Percentiles rank a stretch among this genome's conserved stretches.
Conservation (phyloP, 2,113 vertebrate species). For the Aplodontia rufa region DNA sequence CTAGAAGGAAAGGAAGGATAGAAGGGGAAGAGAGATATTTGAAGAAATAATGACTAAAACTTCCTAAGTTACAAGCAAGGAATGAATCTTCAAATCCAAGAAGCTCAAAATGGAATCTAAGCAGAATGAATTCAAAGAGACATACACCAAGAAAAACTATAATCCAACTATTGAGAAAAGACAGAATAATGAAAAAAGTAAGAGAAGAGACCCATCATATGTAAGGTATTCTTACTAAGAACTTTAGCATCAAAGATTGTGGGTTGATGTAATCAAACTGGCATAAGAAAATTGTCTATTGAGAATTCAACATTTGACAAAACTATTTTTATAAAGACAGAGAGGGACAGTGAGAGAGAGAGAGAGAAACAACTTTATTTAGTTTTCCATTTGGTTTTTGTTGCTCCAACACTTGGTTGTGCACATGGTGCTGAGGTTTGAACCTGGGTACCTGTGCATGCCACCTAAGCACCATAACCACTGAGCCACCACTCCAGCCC, state of each 20-base stretch:
- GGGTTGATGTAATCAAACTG: neutral
- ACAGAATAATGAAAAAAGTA: neutral
- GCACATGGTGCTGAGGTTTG: too few species aligned
- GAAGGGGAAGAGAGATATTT: neutral
- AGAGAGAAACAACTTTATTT: too few species aligned
- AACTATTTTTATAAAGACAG: neutral
- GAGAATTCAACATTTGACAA: neutral
- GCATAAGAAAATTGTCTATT: neutral
- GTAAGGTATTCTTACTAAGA: neutral
- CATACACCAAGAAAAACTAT: neutral
- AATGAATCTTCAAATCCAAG: neutral
- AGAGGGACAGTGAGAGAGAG: too few species aligned
- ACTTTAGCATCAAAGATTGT: neutral
- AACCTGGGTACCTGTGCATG: too few species aligned
- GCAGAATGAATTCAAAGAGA: neutral
- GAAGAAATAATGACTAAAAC: neutral
- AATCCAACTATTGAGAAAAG: neutral
- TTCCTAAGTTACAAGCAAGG: neutral
- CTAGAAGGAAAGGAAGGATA: neutral
- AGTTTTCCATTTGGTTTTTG: too few species aligned
- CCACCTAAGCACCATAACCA: too few species aligned
- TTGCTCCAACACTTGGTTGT: too few species aligned
- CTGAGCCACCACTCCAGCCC: too few species aligned
- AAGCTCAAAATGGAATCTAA: neutral
- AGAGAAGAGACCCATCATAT: neutral